Percentiles rank a stretch among this genome's conserved stretches.
Conservation (phyloP, 1,140 invertebrate genomes). For the Carposina sasakii region DNA sequence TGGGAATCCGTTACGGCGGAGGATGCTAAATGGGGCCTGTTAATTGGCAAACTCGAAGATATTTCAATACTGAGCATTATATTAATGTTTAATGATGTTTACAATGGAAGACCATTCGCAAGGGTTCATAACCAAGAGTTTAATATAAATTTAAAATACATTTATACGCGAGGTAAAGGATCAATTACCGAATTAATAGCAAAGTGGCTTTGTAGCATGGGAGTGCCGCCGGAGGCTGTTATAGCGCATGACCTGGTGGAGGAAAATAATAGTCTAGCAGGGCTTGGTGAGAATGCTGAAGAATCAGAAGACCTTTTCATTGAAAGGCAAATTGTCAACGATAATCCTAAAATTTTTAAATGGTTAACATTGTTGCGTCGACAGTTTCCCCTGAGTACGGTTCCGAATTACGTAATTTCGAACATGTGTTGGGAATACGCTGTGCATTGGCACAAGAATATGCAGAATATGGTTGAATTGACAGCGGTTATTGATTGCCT, state of each 20-base stretch:
- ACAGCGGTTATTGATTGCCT: constrained; percentile 77
- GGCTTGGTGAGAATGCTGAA: constrained; percentile 36
- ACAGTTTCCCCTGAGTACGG: constrained; percentile 90
- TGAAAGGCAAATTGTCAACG: constrained; percentile 51
- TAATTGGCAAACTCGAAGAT: constrained; percentile 92
- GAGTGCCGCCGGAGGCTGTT: constrained; percentile 76
- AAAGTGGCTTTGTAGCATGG: constrained; percentile 83
- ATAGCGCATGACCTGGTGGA: constrained; percentile 54
- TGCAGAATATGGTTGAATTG: constrained; percentile 77
- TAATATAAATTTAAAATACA: constrained; percentile 81
- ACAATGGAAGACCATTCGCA: constrained; percentile 58
- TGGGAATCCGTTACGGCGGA: constrained; percentile 92
- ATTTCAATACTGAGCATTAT: constrained; percentile 84
- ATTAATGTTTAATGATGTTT: constrained; percentile 73
- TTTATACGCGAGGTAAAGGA: constrained; percentile 87
- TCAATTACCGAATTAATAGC: constrained; percentile 88
- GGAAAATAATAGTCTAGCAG: too few relatives aligned
- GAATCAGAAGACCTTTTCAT: constrained; percentile 42
- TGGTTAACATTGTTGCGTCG: constrained; percentile 76
- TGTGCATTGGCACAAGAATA: constrained; percentile 87
- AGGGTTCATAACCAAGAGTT: constrained; percentile 75
- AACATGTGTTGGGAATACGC: constrained; percentile 94
- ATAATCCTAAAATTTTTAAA: constrained; percentile 69
- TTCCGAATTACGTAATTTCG: constrained; percentile 82
- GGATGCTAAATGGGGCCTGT: constrained; percentile 86